Evolutionary conservation across 2,113 vertebrate species (phyloP).

Genomic region (Neolamprologus sp.): DNA sequence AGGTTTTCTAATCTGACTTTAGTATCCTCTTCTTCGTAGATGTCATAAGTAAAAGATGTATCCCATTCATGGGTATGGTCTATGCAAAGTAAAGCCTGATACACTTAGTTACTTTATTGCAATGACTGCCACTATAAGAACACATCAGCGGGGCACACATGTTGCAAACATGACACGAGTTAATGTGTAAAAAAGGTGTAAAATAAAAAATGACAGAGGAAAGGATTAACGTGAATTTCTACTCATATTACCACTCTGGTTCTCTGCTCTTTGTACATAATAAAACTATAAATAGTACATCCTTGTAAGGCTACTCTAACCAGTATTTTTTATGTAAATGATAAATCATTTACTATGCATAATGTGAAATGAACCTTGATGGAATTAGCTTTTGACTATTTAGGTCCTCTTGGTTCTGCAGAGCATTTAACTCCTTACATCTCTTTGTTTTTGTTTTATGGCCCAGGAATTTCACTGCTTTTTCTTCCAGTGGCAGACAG

Average conservation of each 20-base stretch:
- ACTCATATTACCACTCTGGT: background rate
- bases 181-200: background rate
- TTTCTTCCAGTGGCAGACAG: background rate
- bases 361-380: background rate
- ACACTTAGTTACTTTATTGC: background rate
- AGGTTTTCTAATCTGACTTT: background rate
- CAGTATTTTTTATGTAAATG: background rate
- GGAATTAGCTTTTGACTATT: background rate
- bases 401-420: background rate
- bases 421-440: background rate
- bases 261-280: background rate
- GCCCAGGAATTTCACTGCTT: background rate
- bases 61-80: rapidly evolving
- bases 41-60: background rate
- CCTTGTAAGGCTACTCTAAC: background rate
- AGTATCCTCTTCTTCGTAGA: background rate
- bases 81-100: background rate
- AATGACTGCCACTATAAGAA: background rate
- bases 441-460: background rate
- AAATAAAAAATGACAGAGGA: background rate
- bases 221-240: background rate
- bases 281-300: background rate
- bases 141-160: background rate
- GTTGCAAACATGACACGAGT: background rate
- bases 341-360: background rate